A percentile compares a stretch with the other conserved stretches of the same genome.
These are phyloP conservation scores for Eulemur macaco DNA, from an alignment of 2,113 vertebrate genomes.

Conservation along the genomic window DNA sequence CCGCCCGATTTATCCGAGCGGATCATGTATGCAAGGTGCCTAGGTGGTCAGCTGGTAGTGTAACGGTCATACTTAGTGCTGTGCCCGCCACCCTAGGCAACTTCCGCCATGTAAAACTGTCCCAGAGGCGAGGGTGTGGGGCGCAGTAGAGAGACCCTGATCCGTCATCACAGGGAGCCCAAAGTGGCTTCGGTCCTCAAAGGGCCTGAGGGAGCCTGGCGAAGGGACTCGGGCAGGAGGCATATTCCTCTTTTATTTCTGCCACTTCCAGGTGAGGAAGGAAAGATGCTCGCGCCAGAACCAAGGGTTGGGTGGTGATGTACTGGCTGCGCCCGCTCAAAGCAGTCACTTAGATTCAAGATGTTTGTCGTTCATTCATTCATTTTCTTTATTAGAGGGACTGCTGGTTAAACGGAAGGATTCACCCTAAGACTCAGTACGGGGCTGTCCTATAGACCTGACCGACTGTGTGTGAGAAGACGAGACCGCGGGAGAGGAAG, in stretches of 20 bases:
- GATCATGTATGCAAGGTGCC: background rate
- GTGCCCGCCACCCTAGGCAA: background rate
- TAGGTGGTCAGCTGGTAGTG: background rate
- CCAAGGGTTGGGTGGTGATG: background rate
- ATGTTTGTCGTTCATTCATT: background rate
- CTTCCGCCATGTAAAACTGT: background rate
- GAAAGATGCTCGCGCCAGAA: background rate
- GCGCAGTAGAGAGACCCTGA: background rate
- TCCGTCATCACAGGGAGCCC: background rate
- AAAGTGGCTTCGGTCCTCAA: background rate
- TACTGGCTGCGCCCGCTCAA: background rate
- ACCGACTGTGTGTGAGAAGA: background rate
- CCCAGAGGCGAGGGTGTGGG: background rate
- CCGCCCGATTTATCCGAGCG: background rate
- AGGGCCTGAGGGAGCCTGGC: background rate
- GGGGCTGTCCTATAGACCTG: background rate
- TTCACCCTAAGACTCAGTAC: background rate
- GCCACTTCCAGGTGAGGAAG: background rate
- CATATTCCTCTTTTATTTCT: conserved; percentile 38
- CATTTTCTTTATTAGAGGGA: background rate
- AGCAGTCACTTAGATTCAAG: background rate
- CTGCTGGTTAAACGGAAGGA: background rate
- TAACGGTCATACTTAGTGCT: background rate
- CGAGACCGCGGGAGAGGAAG: background rate
- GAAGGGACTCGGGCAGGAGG: background rate